These are phyloP conservation scores for Paedocypris micromegethes DNA, from an alignment of 2,797 vertebrate genomes.

Conservation along the genomic window DNA sequence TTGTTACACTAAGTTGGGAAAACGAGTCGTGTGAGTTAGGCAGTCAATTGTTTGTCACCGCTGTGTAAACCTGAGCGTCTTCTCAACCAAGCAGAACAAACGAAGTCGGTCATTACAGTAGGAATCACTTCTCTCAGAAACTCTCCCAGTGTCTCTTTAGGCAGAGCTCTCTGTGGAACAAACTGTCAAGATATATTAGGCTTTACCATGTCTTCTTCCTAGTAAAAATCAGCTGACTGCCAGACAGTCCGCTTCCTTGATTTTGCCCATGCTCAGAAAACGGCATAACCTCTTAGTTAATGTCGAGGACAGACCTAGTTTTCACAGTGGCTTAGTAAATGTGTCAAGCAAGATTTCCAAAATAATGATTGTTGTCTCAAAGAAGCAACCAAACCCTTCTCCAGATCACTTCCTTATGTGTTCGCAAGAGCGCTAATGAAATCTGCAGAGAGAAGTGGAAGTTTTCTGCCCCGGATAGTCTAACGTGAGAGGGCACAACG, in stretches of 20 bases:
- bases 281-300: conserved; percentile 50
- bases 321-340: conserved; percentile 56
- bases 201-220: conserved; percentile 54
- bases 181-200: conserved; percentile 49
- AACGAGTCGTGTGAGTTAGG: background rate
- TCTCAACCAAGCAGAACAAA: conserved; percentile 18
- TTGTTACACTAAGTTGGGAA: too few species aligned
- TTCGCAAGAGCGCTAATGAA: conserved; percentile 58
- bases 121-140: conserved; percentile 19
- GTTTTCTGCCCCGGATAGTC: conserved; percentile 66
- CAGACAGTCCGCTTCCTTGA: conserved; percentile 37
- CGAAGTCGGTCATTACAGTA: conserved; percentile 21
- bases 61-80: conserved; percentile 7
- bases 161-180: conserved; percentile 3
- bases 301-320: conserved; percentile 46
- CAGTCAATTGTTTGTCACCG: conserved; percentile 13
- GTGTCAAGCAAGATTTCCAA: conserved; percentile 61
- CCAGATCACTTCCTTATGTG: conserved; percentile 66
- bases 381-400: conserved; percentile 52
- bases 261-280: conserved; percentile 54
- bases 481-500: conserved; percentile 56
- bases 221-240: conserved; percentile 52
- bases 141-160: conserved; percentile 14
- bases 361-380: conserved; percentile 62
- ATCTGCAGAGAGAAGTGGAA: conserved; percentile 61